Percentiles rank a stretch among this genome's conserved stretches.
These are phyloP conservation scores for Aleiodes sp. DNA, from an alignment of 1,140 invertebrate genomes.

Conservation along the genomic window DNA sequence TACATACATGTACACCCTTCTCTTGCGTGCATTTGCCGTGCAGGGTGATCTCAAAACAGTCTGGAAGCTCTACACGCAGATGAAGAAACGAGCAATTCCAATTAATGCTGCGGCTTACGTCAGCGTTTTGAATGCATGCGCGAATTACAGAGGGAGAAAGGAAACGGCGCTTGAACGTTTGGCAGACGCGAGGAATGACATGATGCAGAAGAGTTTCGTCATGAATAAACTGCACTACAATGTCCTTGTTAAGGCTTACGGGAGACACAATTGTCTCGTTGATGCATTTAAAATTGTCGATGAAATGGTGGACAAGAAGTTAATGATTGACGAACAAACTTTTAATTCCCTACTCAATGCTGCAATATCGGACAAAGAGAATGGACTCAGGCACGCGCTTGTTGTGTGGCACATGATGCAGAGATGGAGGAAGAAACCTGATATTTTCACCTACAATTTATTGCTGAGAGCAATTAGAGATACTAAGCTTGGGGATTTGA, in stretches of 20 bases:
- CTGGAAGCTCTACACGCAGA: slow-evolving; percentile 82
- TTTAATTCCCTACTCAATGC: slow-evolving; percentile 85
- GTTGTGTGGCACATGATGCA: slow-evolving; percentile 87
- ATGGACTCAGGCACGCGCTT: slow-evolving; percentile 83
- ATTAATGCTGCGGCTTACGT: slow-evolving; percentile 80
- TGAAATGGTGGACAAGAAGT: slow-evolving; percentile 78
- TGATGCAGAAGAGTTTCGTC: slow-evolving; percentile 74
- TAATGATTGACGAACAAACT: slow-evolving; percentile 75
- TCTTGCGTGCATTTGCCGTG: slow-evolving; percentile 82
- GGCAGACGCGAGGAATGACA: slow-evolving; percentile 71
- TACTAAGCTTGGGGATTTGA: slow-evolving; percentile 77
- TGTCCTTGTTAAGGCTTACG: slow-evolving; percentile 92
- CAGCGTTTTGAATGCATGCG: slow-evolving; percentile 87
- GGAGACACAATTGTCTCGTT: slow-evolving; percentile 77
- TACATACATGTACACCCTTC: slow-evolving; percentile 80
- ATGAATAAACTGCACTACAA: slow-evolving; percentile 85
- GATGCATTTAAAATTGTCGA: slow-evolving; percentile 84
- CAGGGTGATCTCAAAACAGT: slow-evolving; percentile 86
- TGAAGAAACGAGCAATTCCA: slow-evolving; percentile 78
- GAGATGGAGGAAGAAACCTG: slow-evolving; percentile 71
- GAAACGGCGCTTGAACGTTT: slow-evolving; percentile 67
- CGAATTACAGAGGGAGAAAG: slow-evolving; percentile 76
- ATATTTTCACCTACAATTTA: slow-evolving; percentile 82
- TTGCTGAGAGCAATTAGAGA: slow-evolving; percentile 81
- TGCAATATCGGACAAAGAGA: slow-evolving; percentile 79